phyloP scores from a whole-genome alignment of 2,797 vertebrate species.

The Bucorvus abyssinicus region DNA sequence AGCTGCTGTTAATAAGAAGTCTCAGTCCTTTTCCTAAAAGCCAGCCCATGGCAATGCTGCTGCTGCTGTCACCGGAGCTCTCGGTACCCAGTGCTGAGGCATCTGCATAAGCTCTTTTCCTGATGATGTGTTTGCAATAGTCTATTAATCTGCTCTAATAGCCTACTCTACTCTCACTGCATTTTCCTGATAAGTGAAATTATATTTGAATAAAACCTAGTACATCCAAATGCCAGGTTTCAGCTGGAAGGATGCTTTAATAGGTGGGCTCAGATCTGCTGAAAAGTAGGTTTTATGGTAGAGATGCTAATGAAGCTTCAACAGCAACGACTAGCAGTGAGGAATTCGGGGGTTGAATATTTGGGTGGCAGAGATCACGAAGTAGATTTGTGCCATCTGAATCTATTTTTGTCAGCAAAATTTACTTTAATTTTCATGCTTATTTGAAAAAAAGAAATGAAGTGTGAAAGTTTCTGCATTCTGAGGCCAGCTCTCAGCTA shows the following conservation, averaged over 20 bases:
- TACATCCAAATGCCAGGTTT: neutral
- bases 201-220: neutral
- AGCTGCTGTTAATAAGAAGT: neutral
- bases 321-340: neutral
- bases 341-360: neutral
- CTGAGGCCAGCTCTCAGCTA: neutral
- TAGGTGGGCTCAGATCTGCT: conserved; percentile 19
- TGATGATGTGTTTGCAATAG: neutral
- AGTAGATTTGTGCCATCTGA: neutral
- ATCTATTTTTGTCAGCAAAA: conserved; percentile 13
- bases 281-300: conserved; percentile 11
- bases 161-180: neutral
- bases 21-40: neutral
- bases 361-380: neutral
- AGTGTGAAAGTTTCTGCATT: neutral
- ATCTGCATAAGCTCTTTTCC: neutral
- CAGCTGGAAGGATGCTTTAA: neutral
- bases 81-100: neutral
- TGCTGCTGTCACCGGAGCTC: neutral
- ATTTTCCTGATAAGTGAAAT: conserved; percentile 19
- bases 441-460: neutral
- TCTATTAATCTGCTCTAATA: conserved; percentile 7
- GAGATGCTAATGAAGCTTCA: conserved; percentile 20
- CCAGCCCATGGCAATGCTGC: rapidly evolving
- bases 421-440: neutral